Evolutionary conservation across 2,113 vertebrate species (phyloP).

Genomic region (Meleagris gallopavo): DNA sequence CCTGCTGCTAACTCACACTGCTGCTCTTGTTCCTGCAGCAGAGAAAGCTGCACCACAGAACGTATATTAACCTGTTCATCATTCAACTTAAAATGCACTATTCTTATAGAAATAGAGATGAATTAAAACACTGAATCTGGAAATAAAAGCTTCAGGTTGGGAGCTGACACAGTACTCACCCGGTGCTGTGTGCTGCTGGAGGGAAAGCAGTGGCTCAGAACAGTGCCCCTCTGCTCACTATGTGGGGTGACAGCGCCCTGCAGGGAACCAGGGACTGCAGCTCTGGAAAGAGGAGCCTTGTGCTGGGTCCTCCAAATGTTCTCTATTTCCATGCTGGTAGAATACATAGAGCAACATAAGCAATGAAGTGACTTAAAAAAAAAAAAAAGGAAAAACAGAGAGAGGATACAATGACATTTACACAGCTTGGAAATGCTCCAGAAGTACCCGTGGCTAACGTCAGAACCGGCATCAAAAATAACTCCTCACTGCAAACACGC

Average conservation of each 20-base stretch:
- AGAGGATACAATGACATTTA: background rate
- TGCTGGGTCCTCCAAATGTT: accelerated
- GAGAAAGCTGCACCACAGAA: background rate
- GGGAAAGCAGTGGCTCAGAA: background rate
- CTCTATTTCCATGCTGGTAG: background rate
- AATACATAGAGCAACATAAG: background rate
- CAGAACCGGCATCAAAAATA: background rate
- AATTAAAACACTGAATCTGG: background rate
- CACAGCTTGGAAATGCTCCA: background rate
- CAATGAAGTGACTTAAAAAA: background rate
- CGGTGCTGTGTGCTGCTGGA: background rate
- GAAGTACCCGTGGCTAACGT: background rate
- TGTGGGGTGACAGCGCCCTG: background rate
- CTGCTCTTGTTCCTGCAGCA: background rate
- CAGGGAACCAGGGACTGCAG: background rate
- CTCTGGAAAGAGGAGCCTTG: background rate
- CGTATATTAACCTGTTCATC: background rate
- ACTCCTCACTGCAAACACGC: background rate
- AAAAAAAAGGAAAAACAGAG: background rate
- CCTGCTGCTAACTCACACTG: background rate
- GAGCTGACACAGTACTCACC: background rate
- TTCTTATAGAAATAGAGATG: background rate
- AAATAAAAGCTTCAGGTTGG: background rate
- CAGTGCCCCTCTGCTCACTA: background rate
- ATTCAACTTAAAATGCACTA: background rate